Evolutionary conservation across 2,797 vertebrate species (phyloP).

Genomic region (Chaetophractus vellerosus): DNA sequence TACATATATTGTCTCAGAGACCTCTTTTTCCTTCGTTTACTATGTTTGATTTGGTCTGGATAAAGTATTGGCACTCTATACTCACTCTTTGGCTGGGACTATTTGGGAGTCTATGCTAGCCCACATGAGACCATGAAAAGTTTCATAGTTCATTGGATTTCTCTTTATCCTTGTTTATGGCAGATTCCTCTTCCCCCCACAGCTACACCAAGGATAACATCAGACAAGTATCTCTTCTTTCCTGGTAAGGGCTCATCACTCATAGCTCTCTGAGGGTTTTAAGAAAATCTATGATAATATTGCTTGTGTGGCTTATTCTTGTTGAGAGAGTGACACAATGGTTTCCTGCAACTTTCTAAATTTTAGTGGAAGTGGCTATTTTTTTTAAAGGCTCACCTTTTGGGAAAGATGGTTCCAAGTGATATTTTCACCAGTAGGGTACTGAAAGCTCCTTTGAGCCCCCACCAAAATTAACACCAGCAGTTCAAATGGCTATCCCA

Average conservation of each 20-base stretch:
- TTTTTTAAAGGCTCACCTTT: background rate
- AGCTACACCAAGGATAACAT: background rate
- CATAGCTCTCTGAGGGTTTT: background rate
- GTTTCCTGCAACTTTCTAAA: background rate
- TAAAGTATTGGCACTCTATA: background rate
- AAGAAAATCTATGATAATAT: background rate
- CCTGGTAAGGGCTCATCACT: background rate
- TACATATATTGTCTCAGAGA: background rate
- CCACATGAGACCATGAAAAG: background rate
- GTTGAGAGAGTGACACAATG: background rate
- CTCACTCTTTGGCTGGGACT: background rate
- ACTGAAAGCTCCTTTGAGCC: background rate
- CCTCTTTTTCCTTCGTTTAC: constrained; percentile 1
- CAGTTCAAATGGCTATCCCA: background rate
- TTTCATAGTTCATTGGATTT: background rate
- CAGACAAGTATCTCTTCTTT: background rate
- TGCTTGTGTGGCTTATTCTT: background rate
- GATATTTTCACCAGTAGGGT: background rate
- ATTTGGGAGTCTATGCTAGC: constrained; percentile 8
- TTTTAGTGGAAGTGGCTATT: background rate
- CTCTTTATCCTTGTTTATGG: background rate
- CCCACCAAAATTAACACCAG: background rate
- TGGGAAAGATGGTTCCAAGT: background rate
- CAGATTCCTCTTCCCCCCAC: background rate
- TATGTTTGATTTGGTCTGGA: background rate